Percentiles rank a stretch among this genome's conserved stretches.
phyloP scores from a whole-genome alignment of 1,140 invertebrate species.

The Lepidurus arcticus region DNA sequence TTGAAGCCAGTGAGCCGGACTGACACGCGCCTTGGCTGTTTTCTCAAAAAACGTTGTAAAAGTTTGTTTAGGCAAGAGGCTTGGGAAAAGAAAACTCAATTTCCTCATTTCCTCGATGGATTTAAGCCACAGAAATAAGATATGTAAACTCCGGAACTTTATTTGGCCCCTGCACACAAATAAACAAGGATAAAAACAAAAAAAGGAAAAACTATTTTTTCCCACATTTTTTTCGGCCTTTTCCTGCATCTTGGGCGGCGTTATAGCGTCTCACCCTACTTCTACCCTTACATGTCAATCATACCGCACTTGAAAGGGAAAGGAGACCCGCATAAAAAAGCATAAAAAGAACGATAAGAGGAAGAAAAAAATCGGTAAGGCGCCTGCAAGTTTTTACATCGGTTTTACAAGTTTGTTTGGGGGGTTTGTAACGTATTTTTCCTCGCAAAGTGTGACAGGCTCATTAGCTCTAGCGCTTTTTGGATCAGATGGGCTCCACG shows the following conservation, averaged over 20 bases:
- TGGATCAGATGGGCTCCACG: background rate
- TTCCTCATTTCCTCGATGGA: background rate
- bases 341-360: background rate
- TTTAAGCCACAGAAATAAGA: background rate
- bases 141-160: background rate
- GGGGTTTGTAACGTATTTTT: background rate
- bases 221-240: background rate
- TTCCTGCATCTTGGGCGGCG: background rate
- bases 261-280: background rate
- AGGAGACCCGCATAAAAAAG: background rate
- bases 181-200: background rate
- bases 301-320: background rate
- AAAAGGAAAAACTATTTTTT: background rate
- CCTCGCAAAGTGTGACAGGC: conserved; percentile 1
- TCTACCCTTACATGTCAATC: background rate
- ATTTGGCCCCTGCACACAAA: background rate
- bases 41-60: background rate
- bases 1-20: background rate
- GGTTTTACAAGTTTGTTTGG: background rate
- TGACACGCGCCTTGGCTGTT: conserved; percentile 4
- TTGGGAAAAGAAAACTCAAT: conserved; percentile 5
- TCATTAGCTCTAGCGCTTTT: conserved; percentile 8
- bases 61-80: background rate
- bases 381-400: background rate
- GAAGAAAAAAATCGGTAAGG: background rate